A percentile compares a stretch with the other conserved stretches of the same genome.
These are phyloP conservation scores for Liolophura sinensis DNA, from an alignment of 1,140 invertebrate species.

Conservation along the genomic window DNA sequence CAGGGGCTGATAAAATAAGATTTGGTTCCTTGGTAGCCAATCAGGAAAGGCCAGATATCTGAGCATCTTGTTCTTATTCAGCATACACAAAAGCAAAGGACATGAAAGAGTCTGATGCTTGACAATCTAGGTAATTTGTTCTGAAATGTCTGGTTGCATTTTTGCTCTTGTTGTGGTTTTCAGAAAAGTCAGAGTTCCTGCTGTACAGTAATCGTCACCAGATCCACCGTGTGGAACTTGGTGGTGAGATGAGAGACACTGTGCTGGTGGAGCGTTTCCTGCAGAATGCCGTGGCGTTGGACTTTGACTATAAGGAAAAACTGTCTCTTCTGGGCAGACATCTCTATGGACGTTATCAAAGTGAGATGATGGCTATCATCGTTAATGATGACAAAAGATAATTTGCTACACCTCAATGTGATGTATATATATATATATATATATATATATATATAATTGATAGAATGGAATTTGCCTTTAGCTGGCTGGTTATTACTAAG, in stretches of 20 bases:
- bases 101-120: no score
- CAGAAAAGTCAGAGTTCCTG: constrained; percentile 74
- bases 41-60: no score
- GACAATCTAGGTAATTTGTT: no score
- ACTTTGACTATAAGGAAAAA: constrained; percentile 43
- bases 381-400: no score
- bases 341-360: constrained; percentile 62
- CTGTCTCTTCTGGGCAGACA: constrained; percentile 40
- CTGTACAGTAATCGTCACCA: constrained; percentile 75
- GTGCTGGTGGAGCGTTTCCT: constrained; percentile 72
- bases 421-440: no score
- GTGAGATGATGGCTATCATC: constrained; percentile 15
- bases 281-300: constrained; percentile 50
- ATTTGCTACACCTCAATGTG: no score
- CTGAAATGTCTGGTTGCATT: no score
- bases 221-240: constrained; percentile 75
- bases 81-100: no score
- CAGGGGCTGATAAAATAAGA: no score
- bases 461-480: not conserved
- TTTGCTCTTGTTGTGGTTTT: constrained; percentile 10
- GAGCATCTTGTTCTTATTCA: no score
- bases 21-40: no score
- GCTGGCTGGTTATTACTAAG: not conserved
- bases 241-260: constrained; percentile 53
- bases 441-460: no score